Base-by-base conservation (phyloP, 1,140 invertebrate genomes). In the Meloidogyne floridensis region DNA sequence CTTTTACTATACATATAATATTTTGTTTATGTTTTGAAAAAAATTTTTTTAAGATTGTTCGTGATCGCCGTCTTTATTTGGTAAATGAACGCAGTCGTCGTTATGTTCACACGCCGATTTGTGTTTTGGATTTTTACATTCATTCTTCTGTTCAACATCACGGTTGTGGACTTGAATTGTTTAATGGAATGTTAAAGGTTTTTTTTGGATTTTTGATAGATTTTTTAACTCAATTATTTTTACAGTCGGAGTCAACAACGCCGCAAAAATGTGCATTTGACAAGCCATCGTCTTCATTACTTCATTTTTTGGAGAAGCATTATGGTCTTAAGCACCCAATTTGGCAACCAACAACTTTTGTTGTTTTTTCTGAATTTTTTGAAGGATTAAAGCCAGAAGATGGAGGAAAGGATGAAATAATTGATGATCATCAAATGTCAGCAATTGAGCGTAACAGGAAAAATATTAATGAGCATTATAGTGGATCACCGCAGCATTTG, bases 61-160 rank as follows among this genome's bases (percentile, higher is more conserved):
- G 77, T 8, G 77, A 72, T 43, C 56, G 72, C 4, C 69, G 79
- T n/a, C 71, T 85, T 42, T 85, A 85, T 79, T 56, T 85, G 15
- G 91, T 92, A 84, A 90, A 91, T 77, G 93, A 93, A 10, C 53
- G 77, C 10, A 84, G 85, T 20, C 91, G 92, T 72, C 93, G 93
- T 84, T 93, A 93, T 88, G 94, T 95, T 88, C 92, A 94, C 20
- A 92, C 93, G 47, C 93, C 94, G 0, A 91, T 94, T 15, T 95
- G 94, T 88, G 92, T 96, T 77, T 91, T 96, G 78, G 95, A 96
- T 87, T 96, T 96, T 91, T 96, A 94, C 89, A 92, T 96, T 51
- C 93, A 94, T 85, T 93, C 94, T 88, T 93, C 93, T 0, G 92
- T 92, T 47, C 95, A 96, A 90, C 92, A 94, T 43, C 92, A 92